Conservation (phyloP, 1,140 invertebrate genomes). For the Drosophila kohkoa region DNA sequence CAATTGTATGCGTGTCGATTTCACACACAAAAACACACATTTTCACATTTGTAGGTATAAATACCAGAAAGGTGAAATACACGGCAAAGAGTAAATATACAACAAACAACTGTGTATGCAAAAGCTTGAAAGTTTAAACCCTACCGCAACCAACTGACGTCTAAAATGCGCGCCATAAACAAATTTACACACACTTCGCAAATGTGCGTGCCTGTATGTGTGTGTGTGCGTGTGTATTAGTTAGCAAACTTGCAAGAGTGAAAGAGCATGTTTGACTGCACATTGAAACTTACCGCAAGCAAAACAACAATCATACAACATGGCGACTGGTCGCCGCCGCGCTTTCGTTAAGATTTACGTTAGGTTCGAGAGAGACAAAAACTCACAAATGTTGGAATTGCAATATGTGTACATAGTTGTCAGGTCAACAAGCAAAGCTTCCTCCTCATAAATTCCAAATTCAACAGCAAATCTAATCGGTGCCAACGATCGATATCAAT, state of each 20-base stretch:
- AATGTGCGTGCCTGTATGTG: background rate
- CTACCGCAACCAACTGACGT: constrained; percentile 60
- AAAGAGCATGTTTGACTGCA: constrained; percentile 56
- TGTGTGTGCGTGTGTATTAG: constrained; percentile 12
- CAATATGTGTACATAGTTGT: constrained; percentile 12
- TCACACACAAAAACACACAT: constrained; percentile 1
- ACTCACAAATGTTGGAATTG: constrained; percentile 7
- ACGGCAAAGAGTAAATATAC: constrained; percentile 12
- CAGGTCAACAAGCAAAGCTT: constrained; percentile 34
- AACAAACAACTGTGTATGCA: constrained; percentile 20
- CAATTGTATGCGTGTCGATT: background rate
- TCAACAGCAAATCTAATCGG: constrained; percentile 20
- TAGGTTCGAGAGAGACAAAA: constrained; percentile 22
- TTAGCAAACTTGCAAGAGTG: constrained; percentile 26
- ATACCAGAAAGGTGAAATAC: constrained; percentile 20
- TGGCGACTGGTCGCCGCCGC: constrained; percentile 37
- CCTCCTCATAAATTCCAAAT: background rate
- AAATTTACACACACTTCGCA: constrained; percentile 45
- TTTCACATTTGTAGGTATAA: background rate
- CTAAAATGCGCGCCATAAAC: constrained; percentile 75
- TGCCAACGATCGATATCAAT: constrained; percentile 40
- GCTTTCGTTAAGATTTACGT: constrained; percentile 41
- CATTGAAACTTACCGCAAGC: constrained; percentile 54
- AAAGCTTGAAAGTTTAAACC: constrained; percentile 47
- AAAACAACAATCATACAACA: constrained; percentile 28